Conservation (phyloP, 2,113 vertebrate species). For the Gobio gobio region DNA sequence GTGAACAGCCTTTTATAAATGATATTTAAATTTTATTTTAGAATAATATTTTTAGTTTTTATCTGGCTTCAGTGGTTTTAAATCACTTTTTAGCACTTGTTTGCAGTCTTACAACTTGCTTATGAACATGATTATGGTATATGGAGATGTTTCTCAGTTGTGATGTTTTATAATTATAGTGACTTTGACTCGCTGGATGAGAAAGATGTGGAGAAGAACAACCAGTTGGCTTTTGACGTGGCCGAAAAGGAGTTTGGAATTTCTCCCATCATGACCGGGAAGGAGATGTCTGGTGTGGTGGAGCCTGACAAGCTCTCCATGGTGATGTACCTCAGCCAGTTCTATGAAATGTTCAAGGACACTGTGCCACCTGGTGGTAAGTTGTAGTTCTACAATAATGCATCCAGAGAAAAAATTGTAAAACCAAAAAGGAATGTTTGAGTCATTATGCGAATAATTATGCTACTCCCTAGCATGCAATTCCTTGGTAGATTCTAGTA, state of each 20-base stretch:
- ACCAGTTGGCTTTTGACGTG: slow-evolving; percentile 92
- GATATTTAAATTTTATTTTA: neutral
- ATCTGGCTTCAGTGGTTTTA: neutral
- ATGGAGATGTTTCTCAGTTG: neutral
- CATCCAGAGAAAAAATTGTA: neutral
- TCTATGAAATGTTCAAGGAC: slow-evolving; percentile 99
- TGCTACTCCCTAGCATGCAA: neutral
- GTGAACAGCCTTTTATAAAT: neutral
- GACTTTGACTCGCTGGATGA: slow-evolving; percentile 94
- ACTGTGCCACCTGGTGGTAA: slow-evolving; percentile 89
- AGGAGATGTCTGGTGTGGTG: slow-evolving; percentile 94
- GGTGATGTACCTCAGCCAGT: slow-evolving; percentile 99
- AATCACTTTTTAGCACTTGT: neutral
- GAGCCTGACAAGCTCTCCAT: slow-evolving; percentile 97
- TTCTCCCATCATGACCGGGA: slow-evolving; percentile 97
- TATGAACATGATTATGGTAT: neutral
- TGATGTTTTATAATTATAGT: slow-evolving; percentile 68
- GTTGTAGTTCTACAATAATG: slow-evolving; percentile 35
- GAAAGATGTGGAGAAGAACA: slow-evolving; percentile 88
- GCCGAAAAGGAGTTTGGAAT: slow-evolving; percentile 96
- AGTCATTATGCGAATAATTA: neutral
- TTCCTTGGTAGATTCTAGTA: neutral
- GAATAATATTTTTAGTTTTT: neutral
- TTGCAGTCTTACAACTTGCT: neutral
- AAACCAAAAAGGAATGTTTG: neutral